Percentiles rank a stretch among this genome's conserved stretches.
phyloP scores from a whole-genome alignment of 53 echinoderm and acorn worm species.

The Paracentrotus lividus region DNA sequence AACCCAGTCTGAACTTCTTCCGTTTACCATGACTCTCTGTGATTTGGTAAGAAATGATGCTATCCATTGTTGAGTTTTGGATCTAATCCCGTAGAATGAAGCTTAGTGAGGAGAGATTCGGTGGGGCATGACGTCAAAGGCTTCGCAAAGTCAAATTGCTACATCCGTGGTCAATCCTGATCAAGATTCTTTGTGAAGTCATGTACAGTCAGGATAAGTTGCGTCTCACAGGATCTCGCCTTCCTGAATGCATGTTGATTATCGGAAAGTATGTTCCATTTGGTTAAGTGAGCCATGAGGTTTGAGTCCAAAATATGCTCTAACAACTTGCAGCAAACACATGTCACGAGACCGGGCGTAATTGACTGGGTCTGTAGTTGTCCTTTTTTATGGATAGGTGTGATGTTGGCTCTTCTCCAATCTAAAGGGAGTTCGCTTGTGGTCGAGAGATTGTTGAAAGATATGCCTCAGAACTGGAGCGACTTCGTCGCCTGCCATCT shows the following conservation, averaged over 20 bases:
- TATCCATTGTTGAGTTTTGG: neutral
- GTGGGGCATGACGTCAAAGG: conserved; percentile 26
- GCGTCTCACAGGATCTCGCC: conserved; percentile 70
- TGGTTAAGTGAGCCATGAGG: conserved; percentile 63
- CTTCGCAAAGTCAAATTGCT: conserved; percentile 61
- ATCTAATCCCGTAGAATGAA: conserved; percentile 54
- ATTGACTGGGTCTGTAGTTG: neutral
- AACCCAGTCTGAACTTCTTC: neutral
- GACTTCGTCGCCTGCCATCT: neutral
- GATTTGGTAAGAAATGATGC: neutral
- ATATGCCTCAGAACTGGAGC: neutral
- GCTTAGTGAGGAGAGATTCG: conserved; percentile 37
- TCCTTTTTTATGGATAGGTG: conserved; percentile 16
- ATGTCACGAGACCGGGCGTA: conserved; percentile 1
- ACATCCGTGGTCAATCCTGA: conserved; percentile 24
- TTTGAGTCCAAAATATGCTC: conserved; percentile 65
- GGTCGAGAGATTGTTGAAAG: conserved; percentile 9
- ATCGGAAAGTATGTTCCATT: neutral
- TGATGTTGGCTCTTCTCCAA: conserved; percentile 30
- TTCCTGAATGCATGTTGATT: conserved; percentile 72
- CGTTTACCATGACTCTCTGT: neutral
- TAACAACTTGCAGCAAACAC: conserved; percentile 14
- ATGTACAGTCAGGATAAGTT: conserved; percentile 64
- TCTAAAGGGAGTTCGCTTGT: neutral
- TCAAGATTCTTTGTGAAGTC: conserved; percentile 56